Base-by-base conservation (phyloP, 2,888 invertebrate species). In the Monopis laevigella region DNA sequence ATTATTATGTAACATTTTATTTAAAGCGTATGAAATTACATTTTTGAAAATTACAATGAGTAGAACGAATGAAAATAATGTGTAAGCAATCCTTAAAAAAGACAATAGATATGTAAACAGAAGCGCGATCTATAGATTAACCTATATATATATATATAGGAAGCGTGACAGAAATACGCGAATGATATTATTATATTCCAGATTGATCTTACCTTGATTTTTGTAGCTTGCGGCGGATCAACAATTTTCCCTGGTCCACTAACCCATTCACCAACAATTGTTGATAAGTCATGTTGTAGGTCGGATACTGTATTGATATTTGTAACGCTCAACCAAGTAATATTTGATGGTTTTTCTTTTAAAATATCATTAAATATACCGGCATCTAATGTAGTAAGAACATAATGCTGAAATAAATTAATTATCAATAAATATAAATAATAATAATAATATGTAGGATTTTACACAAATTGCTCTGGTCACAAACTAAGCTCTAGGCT, bases 301-400 rank as follows among this genome's bases (percentile, higher is more conserved):
- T 60, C 58, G 26, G 58, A 58, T n/a, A 77, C 46, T 32, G 57
- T 55, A 6, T 70, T 68, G 46, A 64, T 66, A 17, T 72, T 55
- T 0, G 68, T 62, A 8, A 78, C 49, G 46, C 74, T 78, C 7
- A 78, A 51, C 78, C 78, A 80, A 0, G 74, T 77, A 7, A 68
- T 58, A 46, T 78, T 78, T 0, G 68, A 65, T 2, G 59, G 54
- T 29, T 63, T 60, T 7, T 55, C 52, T 2, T 50, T 42, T 3
- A 80, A 46, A 11, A 62, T 47, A 1, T 72, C 62, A 1, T 63
- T 64, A 1, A 72, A 53, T 10, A 55, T 65, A 2, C 67, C 60
- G 2, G 68, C 56, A 43, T 80, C 78, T 59, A 77, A 59, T 2
- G 69, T 60, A 2, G 61, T 60, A 27, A 77, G 51, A 26, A 77